These are phyloP conservation scores for Drosophila santomea DNA, from an alignment of 1,140 invertebrate species.

Conservation along the genomic window DNA sequence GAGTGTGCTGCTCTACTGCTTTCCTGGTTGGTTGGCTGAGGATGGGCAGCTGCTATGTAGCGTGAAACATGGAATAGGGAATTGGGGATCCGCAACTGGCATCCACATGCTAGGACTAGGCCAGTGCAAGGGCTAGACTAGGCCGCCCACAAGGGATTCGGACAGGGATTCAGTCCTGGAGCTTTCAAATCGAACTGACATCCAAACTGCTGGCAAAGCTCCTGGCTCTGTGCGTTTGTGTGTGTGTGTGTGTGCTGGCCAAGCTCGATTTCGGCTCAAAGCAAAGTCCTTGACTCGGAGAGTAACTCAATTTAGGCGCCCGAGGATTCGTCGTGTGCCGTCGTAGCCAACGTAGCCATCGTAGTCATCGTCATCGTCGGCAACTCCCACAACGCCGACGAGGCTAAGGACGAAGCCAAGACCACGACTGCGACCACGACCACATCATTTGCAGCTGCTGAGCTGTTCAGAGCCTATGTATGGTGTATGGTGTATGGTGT, in stretches of 20 bases:
- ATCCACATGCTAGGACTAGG: no score
- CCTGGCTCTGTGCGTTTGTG: background rate
- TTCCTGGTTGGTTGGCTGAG: background rate
- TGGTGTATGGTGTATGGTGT: no score
- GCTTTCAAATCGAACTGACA: constrained; percentile 25
- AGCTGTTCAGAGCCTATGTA: no score
- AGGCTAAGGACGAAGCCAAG: constrained; percentile 2
- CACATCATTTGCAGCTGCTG: constrained; percentile 9
- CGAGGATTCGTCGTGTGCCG: constrained; percentile 28
- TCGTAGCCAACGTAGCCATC: constrained; percentile 25
- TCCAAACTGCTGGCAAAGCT: constrained; percentile 6
- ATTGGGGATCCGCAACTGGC: background rate
- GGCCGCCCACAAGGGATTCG: no score
- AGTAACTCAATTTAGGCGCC: constrained; percentile 66
- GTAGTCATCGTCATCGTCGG: constrained; percentile 18
- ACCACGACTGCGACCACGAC: constrained; percentile 8
- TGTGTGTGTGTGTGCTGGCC: background rate
- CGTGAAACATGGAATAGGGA: background rate
- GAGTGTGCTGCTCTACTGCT: background rate
- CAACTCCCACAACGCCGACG: constrained; percentile 64
- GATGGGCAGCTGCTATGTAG: background rate
- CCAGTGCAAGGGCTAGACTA: background rate
- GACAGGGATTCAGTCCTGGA: background rate
- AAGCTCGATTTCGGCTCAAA: constrained; percentile 55
- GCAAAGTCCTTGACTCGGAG: constrained; percentile 38